Base-by-base conservation (phyloP, 2,888 invertebrate species). In the Amblyjoppa fuscipennis region DNA sequence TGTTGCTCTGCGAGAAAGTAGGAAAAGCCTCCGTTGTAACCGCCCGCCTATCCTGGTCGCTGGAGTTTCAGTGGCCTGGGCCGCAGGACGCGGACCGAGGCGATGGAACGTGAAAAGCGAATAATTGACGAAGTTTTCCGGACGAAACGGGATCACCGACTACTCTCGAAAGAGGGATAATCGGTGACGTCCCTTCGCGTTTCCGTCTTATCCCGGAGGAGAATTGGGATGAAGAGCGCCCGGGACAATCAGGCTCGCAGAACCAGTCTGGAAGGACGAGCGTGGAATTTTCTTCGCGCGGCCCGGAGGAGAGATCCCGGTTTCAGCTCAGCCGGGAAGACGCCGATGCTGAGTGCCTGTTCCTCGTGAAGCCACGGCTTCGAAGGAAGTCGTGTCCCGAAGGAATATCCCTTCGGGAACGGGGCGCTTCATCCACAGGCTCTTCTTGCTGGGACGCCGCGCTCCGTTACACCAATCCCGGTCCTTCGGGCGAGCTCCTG, bases 211-310 rank as follows among this genome's bases (percentile, higher is more conserved):
- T 87, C 87, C 88, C 87, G 85, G 75, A 81, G 75, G 73, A 84
- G 87, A 89, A 88, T 89, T 90, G 92, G 93, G 92, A 92, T 92
- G 90, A 92, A 89, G 89, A 89, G 85, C 89, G 91, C 88, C 85
- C 87, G 82, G 84, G 83, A 83, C 41, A 88, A 93, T 89, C 92
- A 92, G 93, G 93, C 89, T 88, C 87, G 83, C 91, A 92, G 91
- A 56, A 91, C 3, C n/a, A 41, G n/a, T 25, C 70, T 66, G 75
- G 56, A 81, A 78, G 82, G 59, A 49, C 53, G 34, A 16, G 71
- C 13, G 59, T 59, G 9, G 28, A 31, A 61, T 71, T 64, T 82
- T 76, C 82, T 45, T 69, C 53, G 28, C 76, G 38, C 69, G 3
- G 38, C 25, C 16, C 53, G 31, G 41, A 11, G 66, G 59, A 80